phyloP scores from a whole-genome alignment of 2,113 vertebrate genomes.

The Benitochromis conjunctus region DNA sequence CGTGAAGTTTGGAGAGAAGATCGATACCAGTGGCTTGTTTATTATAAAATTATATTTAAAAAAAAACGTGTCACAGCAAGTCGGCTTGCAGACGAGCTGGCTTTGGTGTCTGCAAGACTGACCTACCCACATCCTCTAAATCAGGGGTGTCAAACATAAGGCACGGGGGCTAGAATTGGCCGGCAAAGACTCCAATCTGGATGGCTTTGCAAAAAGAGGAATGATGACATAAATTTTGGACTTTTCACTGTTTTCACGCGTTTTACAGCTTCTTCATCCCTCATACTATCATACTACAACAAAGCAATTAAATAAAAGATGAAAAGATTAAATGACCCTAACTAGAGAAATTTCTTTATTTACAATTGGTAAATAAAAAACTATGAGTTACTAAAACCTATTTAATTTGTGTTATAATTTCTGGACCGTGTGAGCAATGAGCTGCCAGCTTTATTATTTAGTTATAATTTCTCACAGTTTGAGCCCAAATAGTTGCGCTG shows the following conservation, averaged over 20 bases:
- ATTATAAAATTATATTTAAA: background rate
- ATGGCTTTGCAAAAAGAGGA: background rate
- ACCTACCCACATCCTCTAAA: background rate
- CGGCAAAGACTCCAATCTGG: background rate
- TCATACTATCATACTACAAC: background rate
- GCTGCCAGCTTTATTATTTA: too few relatives aligned
- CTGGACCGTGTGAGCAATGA: too few relatives aligned
- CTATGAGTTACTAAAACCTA: too few relatives aligned
- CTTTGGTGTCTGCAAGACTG: background rate
- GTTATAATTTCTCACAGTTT: background rate
- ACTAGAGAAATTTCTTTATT: too few relatives aligned
- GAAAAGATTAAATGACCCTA: too few relatives aligned
- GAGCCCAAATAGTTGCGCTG: background rate
- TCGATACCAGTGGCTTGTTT: background rate
- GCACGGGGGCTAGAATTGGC: background rate
- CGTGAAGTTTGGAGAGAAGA: background rate
- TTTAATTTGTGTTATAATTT: too few relatives aligned
- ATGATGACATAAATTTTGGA: accelerated
- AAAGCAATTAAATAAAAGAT: too few relatives aligned
- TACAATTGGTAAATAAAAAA: too few relatives aligned
- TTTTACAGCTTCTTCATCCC: background rate
- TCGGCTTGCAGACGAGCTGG: background rate
- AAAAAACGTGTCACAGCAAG: background rate
- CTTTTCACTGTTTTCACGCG: background rate
- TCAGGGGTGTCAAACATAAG: background rate